phyloP scores from a whole-genome alignment of 2,113 vertebrate genomes.

The Tauraco erythrolophus region DNA sequence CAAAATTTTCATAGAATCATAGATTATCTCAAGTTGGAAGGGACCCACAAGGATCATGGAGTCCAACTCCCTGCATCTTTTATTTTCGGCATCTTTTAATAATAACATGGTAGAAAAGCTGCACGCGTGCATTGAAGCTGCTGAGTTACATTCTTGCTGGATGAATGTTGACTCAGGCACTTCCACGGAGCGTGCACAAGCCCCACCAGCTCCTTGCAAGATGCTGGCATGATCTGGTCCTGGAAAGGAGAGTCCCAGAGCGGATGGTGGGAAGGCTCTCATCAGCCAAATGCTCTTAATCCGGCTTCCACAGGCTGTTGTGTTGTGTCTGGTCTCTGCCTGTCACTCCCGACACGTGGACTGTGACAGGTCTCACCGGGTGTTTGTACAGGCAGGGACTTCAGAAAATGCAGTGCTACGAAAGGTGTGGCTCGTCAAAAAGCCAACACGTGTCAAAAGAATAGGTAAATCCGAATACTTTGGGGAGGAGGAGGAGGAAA shows the following conservation, averaged over 20 bases:
- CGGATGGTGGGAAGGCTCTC: background rate
- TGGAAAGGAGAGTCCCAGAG: background rate
- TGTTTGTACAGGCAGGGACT: background rate
- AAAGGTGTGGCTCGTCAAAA: background rate
- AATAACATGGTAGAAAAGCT: background rate
- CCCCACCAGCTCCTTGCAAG: background rate
- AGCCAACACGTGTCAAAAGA: background rate
- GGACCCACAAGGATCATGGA: too few relatives aligned
- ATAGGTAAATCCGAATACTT: background rate
- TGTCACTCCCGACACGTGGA: fast-evolving
- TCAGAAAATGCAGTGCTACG: fast-evolving
- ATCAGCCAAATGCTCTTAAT: background rate
- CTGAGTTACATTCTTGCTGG: background rate
- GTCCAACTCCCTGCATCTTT: too few relatives aligned
- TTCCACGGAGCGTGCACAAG: background rate
- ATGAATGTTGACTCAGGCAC: background rate
- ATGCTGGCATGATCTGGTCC: fast-evolving
- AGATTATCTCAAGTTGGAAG: too few relatives aligned
- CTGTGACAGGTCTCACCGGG: background rate
- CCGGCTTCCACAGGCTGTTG: background rate
- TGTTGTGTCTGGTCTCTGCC: background rate
- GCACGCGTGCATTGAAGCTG: background rate
- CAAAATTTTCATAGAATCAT: background rate
- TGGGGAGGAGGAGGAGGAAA: background rate
- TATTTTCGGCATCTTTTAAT: background rate